Evolutionary conservation across 2,797 vertebrate genomes (phyloP), one percentile per base, ranked within the genome.

Genomic region (Decapterus maruadsi): DNA sequence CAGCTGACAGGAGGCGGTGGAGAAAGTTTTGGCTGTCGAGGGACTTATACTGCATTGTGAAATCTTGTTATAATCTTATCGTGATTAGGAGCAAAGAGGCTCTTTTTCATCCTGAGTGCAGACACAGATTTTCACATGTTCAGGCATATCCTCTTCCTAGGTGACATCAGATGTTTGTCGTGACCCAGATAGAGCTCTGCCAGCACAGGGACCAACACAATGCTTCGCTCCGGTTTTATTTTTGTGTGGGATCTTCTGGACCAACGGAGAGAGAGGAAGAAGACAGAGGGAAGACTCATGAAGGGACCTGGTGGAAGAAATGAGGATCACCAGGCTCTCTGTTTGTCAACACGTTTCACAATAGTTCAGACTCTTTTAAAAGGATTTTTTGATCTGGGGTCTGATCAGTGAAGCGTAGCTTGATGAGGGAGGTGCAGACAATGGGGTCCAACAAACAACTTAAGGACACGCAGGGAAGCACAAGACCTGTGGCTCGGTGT

Each of bases 171-270:
- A 19, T n/a, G 31, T 1, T 13, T 42, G 77, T 53, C 22, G 36
- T 90, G 90, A 92, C 89, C 87, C 86, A 90, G 56, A 89, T 93
- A 82, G 50, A 50, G n/a, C 29, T 63, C 61, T 72, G 87, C 86
- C 90, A 90, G 43, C 13, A 74, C 67, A 66, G 31, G 78, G 68
- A 72, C 68, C 71, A 34, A 34, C 16, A 17, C 82, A 68, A 82
- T 11, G 53, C 79, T 87, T 89, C 78, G 61, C 76, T 80, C 48
- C 45, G 58, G 63, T 57, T 88, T 85, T 75, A 72, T 88, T 87
- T 84, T 77, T 79, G 83, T 74, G 84, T 74, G 53, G 65, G 72
- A 83, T 81, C 55, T 61, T 69, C 45, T 0, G 19, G 80, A 83
- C 73, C 68, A 78, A 83, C 55, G 38, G 72, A 80, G 83, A 75